Evolutionary conservation across 1,140 invertebrate species (phyloP).

Genomic region (Brachionus rubens): DNA sequence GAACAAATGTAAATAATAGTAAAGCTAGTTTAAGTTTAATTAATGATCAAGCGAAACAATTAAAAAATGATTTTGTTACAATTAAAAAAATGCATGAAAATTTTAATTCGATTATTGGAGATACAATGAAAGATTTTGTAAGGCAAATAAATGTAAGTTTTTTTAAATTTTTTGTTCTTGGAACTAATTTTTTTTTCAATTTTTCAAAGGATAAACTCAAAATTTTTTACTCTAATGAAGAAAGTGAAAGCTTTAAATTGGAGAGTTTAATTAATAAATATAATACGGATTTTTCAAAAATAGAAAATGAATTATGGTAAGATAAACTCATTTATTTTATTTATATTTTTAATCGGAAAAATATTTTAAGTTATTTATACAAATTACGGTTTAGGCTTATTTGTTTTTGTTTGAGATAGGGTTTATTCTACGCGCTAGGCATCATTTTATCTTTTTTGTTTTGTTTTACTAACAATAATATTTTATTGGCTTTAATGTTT

Average conservation of each 20-base stretch:
- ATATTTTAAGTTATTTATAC: too few relatives aligned
- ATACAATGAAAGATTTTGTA: conserved; percentile 80
- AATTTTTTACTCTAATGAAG: conserved; percentile 50
- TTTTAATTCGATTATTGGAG: conserved; percentile 81
- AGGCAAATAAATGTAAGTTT: conserved; percentile 55
- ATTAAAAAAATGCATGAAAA: conserved; percentile 81
- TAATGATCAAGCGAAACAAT: conserved; percentile 83
- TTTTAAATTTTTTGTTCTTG: neutral
- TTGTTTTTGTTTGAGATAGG: too few relatives aligned
- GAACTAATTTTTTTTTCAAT: too few relatives aligned
- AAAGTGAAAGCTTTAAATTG: too few relatives aligned
- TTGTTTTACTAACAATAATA: too few relatives aligned
- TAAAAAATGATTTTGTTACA: conserved; percentile 80
- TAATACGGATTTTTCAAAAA: conserved; percentile 79
- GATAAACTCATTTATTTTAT: conserved; percentile 50
- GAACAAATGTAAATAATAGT: neutral
- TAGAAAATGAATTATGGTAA: conserved; percentile 83
- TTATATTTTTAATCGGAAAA: too few relatives aligned
- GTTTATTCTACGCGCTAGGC: too few relatives aligned
- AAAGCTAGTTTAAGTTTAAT: conserved; percentile 66
- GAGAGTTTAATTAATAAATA: conserved; percentile 77
- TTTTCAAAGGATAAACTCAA: conserved; percentile 33
- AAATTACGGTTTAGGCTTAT: too few relatives aligned
- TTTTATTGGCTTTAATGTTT: too few relatives aligned
- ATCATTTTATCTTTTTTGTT: too few relatives aligned